Conservation (phyloP, 1,140 invertebrate species). For the Saccostrea cuccullata region DNA sequence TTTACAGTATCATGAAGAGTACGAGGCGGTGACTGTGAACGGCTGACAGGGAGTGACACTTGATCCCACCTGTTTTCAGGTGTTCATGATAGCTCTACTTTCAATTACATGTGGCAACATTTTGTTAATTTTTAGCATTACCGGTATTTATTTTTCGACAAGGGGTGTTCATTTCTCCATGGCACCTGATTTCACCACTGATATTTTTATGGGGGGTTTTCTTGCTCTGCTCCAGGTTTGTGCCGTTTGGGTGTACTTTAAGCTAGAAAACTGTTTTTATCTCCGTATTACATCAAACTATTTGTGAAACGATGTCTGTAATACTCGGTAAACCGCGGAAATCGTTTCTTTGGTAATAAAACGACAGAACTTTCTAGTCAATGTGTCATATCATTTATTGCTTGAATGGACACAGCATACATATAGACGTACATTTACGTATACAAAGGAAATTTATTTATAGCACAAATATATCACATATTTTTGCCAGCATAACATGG, state of each 20-base stretch:
- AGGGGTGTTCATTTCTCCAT: background rate
- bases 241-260: background rate
- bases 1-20: too few species aligned
- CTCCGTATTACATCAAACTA: background rate
- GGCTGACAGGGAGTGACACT: too few species aligned
- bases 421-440: background rate
- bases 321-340: background rate
- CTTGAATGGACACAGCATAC: background rate
- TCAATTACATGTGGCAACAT: too few species aligned
- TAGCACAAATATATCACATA: too few species aligned
- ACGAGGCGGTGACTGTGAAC: too few species aligned
- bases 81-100: too few species aligned
- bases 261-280: background rate
- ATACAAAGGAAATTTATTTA: too few species aligned
- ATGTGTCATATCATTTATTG: background rate
- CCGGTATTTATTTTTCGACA: too few species aligned
- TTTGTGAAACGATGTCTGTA: background rate
- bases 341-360: background rate
- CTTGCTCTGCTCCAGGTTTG: background rate
- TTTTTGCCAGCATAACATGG: too few species aligned
- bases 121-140: too few species aligned
- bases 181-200: background rate
- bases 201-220: background rate
- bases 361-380: background rate
- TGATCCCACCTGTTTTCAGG: too few species aligned